Base-by-base conservation (phyloP, 1,140 invertebrate genomes). In the Harlomillsia oculata region DNA sequence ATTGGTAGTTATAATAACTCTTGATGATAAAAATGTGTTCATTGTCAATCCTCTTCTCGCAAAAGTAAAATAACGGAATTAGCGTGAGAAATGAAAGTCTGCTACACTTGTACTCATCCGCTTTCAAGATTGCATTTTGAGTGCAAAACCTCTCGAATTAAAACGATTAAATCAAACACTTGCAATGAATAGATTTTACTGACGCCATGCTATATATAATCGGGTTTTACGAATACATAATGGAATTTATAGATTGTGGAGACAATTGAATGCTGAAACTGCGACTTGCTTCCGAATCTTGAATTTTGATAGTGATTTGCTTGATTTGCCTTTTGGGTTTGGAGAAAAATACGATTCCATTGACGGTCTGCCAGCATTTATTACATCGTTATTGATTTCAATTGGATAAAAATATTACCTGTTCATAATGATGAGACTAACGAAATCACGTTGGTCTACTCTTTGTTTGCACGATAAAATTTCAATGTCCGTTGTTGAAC, bases 371-470 rank as follows among this genome's bases (percentile, higher is more conserved):
- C 8, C 40, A 41, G n/a, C 32, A 11, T 48, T 20, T 30, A 20
- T n/a, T 16, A 18, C 14, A 2, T 14, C 4, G 5, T 23, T 3
- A 26, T 44, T 26, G 0, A 23, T 26, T 25, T 3, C 16, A 26
- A 26, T 5, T 28, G 13, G n/a, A 5, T 40, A 20, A 18, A n/a
- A n/a, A 46, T 25, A 74, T 76, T 74, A 84, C 82, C 66, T 72
- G 69, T 85, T 87, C 46, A 78, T 75, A 16, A 83, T 48, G 16
- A 84, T 69, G 25, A 82, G 49, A 14, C 78, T 76, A 5, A 76
- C 70, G 26, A 69, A 68, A 30, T 75, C 71, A 56, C 80, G n/a
- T n/a, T n/a, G n/a, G n/a, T n/a, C n/a, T n/a, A n/a, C 74, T 3
- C 79, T 77, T 9, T 75, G 74, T 57, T 72, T 40, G 58, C 84